phyloP scores from a whole-genome alignment of 2,113 vertebrate genomes.

The Sprattus sprattus region DNA sequence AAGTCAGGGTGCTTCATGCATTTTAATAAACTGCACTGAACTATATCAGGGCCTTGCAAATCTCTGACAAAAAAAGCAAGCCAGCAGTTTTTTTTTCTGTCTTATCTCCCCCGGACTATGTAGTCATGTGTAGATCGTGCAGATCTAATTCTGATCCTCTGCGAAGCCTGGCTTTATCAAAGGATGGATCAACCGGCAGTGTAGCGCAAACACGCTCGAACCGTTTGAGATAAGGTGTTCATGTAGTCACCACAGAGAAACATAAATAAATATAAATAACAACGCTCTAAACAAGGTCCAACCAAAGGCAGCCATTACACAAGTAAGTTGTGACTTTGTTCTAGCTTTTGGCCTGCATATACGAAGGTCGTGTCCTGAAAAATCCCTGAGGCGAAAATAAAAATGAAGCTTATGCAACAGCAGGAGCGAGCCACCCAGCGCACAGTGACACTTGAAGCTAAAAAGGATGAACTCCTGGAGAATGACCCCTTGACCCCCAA shows the following conservation, averaged over 20 bases:
- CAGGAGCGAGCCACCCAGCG: background rate
- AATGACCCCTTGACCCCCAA: background rate
- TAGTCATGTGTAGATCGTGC: background rate
- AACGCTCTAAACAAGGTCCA: background rate
- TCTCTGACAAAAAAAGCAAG: background rate
- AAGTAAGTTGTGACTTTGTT: background rate
- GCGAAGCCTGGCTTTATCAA: background rate
- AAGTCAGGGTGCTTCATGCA: conserved; percentile 5
- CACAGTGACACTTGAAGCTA: background rate
- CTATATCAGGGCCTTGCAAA: background rate
- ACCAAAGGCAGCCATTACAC: background rate
- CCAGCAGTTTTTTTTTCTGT: background rate
- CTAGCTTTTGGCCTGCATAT: background rate
- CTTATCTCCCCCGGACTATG: background rate
- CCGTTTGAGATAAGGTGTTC: background rate
- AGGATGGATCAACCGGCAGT: background rate
- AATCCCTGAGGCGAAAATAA: background rate
- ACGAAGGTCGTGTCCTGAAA: background rate
- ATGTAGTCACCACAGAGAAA: background rate
- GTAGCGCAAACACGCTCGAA: background rate
- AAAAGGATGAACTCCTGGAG: background rate
- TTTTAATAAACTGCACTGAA: conserved; percentile 16
- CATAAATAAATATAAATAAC: background rate
- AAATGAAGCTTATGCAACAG: background rate
- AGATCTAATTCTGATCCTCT: background rate